Conservation (phyloP, 2,113 vertebrate genomes). For the Brachyhypopomus gauderio region DNA sequence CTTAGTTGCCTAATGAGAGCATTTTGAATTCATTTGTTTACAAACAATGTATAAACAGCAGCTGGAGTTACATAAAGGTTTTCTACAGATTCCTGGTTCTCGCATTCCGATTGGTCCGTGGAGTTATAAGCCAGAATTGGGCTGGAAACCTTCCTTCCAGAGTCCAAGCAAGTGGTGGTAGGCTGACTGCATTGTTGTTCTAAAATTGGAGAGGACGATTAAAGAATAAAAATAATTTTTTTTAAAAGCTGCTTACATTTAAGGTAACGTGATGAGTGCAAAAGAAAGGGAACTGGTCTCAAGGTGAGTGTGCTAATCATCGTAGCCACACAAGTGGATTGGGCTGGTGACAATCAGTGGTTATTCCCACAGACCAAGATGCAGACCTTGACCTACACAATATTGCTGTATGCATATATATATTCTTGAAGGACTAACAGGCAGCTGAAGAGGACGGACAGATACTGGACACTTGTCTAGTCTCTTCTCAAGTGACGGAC, state of each 20-base stretch:
- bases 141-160: not conserved
- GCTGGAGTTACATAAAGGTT: not conserved
- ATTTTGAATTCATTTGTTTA: not conserved
- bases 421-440: conserved; percentile 57
- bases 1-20: not conserved
- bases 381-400: conserved; percentile 71
- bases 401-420: conserved; percentile 76
- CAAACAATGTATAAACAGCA: not conserved
- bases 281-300: conserved; percentile 29
- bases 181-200: not conserved
- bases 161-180: not conserved
- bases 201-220: conserved; percentile 1
- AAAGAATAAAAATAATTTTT: too few relatives aligned
- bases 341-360: conserved; percentile 76
- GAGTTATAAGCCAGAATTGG: not conserved
- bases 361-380: conserved; percentile 65
- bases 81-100: not conserved
- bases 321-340: conserved; percentile 49
- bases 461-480: conserved; percentile 55
- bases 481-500: conserved; percentile 33
- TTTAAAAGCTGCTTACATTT: too few relatives aligned
- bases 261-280: not conserved
- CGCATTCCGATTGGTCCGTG: not conserved
- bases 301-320: conserved; percentile 35
- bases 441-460: conserved; percentile 69